These are phyloP conservation scores for Saturnia pavonia DNA, from an alignment of 2,888 invertebrate species.

Conservation along the genomic window DNA sequence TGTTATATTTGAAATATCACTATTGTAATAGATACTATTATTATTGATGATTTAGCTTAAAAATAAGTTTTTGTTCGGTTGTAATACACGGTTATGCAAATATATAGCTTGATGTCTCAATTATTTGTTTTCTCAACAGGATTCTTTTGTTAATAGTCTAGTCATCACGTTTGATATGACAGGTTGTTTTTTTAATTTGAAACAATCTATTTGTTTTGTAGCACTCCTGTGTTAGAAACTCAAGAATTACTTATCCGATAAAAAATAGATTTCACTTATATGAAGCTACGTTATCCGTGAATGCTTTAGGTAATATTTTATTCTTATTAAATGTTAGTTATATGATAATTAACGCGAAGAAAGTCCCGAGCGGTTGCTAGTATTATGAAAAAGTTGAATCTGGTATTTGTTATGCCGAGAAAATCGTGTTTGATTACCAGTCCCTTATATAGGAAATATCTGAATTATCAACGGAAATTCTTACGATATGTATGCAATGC, in stretches of 20 bases:
- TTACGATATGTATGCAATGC: conserved; percentile 15
- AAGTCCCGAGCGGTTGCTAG: too few species aligned
- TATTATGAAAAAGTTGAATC: not conserved
- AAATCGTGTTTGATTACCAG: not conserved
- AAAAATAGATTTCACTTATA: too few species aligned
- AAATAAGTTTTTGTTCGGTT: not conserved
- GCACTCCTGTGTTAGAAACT: too few species aligned
- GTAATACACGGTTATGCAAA: not conserved
- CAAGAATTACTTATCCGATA: too few species aligned
- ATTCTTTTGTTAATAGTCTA: not conserved
- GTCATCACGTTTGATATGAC: not conserved
- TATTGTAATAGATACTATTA: not conserved
- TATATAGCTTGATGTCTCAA: not conserved
- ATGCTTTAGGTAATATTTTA: too few species aligned
- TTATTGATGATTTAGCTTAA: not conserved
- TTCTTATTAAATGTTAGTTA: too few species aligned
- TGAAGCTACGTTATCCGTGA: too few species aligned
- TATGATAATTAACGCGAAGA: too few species aligned
- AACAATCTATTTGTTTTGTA: not conserved
- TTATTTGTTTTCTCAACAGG: not conserved
- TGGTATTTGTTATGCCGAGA: not conserved
- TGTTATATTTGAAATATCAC: not conserved
- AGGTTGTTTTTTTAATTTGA: not conserved
- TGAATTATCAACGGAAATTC: conserved; percentile 18
- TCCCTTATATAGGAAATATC: conserved; percentile 10